Percentiles rank a stretch among this genome's conserved stretches.
These are phyloP conservation scores for Riptortus pedestris DNA, from an alignment of 1,140 invertebrate species.

Conservation along the genomic window DNA sequence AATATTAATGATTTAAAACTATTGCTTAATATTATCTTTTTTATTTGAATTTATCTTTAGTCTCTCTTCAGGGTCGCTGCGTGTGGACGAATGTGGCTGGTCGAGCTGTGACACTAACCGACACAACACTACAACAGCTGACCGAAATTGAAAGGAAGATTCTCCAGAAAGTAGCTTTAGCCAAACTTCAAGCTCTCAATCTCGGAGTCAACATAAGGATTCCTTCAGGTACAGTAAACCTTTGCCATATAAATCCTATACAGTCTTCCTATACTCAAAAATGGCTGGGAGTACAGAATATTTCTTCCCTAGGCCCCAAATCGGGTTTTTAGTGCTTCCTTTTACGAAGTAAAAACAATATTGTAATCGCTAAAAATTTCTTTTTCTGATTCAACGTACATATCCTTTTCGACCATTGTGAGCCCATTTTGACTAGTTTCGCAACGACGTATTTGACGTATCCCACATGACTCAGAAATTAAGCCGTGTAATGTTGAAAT, in stretches of 20 bases:
- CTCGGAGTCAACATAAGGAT: slow-evolving; percentile 64
- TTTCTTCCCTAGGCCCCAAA: slow-evolving; percentile 25
- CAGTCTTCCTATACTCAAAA: background rate
- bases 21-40: no score
- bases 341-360: no score
- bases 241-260: background rate
- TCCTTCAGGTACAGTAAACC: slow-evolving; percentile 50
- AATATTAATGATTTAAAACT: no score
- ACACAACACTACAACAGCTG: slow-evolving; percentile 58
- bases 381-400: no score
- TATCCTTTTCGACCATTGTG: no score
- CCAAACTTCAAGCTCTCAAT: slow-evolving; percentile 77
- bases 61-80: slow-evolving; percentile 60
- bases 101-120: slow-evolving; percentile 58
- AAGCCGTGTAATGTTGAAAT: no score
- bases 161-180: slow-evolving; percentile 70
- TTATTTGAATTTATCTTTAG: no score
- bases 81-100: slow-evolving; percentile 69
- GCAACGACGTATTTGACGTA: no score
- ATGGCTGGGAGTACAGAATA: background rate
- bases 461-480: no score
- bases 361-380: no score
- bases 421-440: no score
- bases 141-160: slow-evolving; percentile 70
- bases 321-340: no score